Conservation (phyloP, 2,113 vertebrate species). For the Peucedramus taeniatus region DNA sequence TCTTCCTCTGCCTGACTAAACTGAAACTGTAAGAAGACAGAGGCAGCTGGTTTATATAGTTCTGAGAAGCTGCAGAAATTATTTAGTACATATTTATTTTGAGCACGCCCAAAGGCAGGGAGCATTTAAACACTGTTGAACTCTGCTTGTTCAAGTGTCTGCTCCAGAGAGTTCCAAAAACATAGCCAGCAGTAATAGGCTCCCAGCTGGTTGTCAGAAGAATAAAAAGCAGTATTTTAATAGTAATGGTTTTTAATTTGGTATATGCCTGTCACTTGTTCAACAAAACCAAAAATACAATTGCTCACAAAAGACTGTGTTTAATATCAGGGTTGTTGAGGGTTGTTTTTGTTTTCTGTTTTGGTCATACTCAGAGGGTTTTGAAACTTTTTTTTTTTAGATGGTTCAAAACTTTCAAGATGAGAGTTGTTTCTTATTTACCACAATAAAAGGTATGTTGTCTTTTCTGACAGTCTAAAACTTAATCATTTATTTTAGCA, state of each 20-base stretch:
- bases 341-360: not conserved
- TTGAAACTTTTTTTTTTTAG: conserved; percentile 56
- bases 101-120: not conserved
- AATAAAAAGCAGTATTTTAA: not conserved
- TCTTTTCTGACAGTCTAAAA: not conserved
- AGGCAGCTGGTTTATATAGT: not conserved
- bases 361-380: not conserved
- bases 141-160: not conserved
- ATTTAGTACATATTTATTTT: not conserved
- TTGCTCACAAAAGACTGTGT: not conserved
- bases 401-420: conserved; percentile 98
- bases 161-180: not conserved
- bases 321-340: not conserved
- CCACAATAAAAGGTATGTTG: conserved; percentile 87
- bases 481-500: not conserved
- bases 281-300: not conserved
- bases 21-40: not conserved
- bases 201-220: not conserved
- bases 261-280: not conserved
- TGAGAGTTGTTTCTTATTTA: conserved; percentile 95
- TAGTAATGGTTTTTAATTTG: not conserved
- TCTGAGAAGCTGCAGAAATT: not conserved
- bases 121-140: not conserved
- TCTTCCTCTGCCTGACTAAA: not conserved
- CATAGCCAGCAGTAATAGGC: not conserved